phyloP scores from a whole-genome alignment of 2,797 vertebrate species.

The Falco rusticolus region DNA sequence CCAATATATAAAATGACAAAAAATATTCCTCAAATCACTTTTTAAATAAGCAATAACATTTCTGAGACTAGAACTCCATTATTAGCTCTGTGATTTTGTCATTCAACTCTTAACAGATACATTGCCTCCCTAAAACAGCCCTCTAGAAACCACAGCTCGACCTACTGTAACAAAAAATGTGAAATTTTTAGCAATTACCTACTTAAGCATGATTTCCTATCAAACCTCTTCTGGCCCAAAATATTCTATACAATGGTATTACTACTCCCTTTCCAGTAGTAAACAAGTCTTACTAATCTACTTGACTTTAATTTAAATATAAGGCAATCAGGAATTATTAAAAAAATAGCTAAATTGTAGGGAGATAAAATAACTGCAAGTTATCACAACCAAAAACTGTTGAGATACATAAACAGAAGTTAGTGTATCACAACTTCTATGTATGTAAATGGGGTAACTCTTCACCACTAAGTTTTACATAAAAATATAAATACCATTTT shows the following conservation, averaged over 20 bases:
- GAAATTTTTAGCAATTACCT: background rate
- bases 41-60: background rate
- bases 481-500: background rate
- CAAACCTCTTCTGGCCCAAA: background rate
- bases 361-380: background rate
- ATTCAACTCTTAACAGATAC: background rate
- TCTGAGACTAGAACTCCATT: background rate
- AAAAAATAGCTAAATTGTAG: background rate
- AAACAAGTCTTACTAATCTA: background rate
- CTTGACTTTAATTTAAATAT: background rate
- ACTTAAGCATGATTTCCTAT: background rate
- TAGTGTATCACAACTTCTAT: background rate
- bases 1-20: background rate
- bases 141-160: background rate
- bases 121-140: background rate
- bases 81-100: background rate
- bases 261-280: background rate
- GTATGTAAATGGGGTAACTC: background rate
- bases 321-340: background rate
- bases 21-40: background rate
- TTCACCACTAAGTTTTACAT: background rate
- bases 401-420: background rate
- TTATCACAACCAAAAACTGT: background rate
- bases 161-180: rapidly evolving
- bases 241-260: background rate